A percentile compares a stretch with the other conserved stretches of the same genome.
phyloP scores from a whole-genome alignment of 2,797 vertebrate genomes.

The Rhabdomys pumilio region DNA sequence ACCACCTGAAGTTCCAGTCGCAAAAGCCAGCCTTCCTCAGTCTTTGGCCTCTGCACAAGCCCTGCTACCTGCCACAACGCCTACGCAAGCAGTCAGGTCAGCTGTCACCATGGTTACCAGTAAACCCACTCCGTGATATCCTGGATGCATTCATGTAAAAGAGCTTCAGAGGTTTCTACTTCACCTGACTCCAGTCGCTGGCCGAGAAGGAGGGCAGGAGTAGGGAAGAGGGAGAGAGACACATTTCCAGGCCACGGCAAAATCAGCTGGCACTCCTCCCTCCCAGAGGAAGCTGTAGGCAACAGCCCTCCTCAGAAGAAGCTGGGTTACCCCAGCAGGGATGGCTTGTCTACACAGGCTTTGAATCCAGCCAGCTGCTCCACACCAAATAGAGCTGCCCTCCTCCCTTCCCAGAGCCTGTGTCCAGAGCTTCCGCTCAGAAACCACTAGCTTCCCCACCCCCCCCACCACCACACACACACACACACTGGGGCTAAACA shows the following conservation, averaged over 20 bases:
- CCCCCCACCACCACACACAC: background rate
- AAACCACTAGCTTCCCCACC: background rate
- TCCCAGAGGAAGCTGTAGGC: background rate
- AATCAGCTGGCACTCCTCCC: background rate
- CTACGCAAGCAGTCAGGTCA: conserved; percentile 39
- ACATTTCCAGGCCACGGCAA: background rate
- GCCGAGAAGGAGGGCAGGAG: background rate
- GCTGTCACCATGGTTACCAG: conserved; percentile 73
- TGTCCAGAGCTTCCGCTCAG: background rate
- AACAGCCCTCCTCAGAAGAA: background rate
- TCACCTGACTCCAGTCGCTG: conserved; percentile 25
- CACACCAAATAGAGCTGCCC: background rate
- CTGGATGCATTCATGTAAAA: conserved; percentile 49
- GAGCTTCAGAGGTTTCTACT: conserved; percentile 24
- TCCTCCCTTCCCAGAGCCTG: background rate
- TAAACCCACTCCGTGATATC: conserved; percentile 52
- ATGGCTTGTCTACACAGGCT: conserved; percentile 43
- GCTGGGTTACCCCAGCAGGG: background rate
- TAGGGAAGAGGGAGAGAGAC: background rate
- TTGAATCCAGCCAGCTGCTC: conserved; percentile 42
- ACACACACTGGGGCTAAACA: background rate
- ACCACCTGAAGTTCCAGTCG: background rate
- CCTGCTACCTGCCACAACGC: conserved; percentile 33
- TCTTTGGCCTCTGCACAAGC: background rate
- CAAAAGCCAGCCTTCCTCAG: background rate